Percentiles rank a stretch among this genome's conserved stretches.
phyloP scores from a whole-genome alignment of 2,113 vertebrate species.

The Parus major region DNA sequence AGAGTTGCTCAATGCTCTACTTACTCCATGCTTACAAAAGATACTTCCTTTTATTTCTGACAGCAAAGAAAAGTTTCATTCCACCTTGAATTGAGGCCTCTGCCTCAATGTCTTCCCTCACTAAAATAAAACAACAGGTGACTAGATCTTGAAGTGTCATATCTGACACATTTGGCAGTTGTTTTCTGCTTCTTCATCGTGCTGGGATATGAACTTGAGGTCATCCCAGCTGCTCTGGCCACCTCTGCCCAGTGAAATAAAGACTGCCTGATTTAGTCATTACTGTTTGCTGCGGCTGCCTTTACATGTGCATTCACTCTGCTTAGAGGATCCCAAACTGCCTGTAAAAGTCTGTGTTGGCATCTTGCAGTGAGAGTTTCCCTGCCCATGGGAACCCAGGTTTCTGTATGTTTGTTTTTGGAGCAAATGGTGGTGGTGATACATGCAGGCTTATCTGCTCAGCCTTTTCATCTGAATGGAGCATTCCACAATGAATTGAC shows the following conservation, averaged over 20 bases:
- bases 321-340: not conserved
- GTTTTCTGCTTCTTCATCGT: not conserved
- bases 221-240: not conserved
- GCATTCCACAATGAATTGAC: not conserved
- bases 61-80: not conserved
- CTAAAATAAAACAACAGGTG: not conserved
- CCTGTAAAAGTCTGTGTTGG: not conserved
- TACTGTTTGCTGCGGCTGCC: not conserved
- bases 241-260: not conserved
- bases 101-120: not conserved
- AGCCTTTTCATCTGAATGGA: constrained; percentile 1
- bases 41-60: not conserved
- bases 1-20: not conserved
- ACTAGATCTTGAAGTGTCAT: not conserved
- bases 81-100: not conserved
- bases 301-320: not conserved
- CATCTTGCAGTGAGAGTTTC: not conserved
- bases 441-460: not conserved
- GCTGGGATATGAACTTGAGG: not conserved
- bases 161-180: not conserved
- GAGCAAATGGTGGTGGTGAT: not conserved
- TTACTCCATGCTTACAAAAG: not conserved
- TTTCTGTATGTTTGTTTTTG: not conserved
- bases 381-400: not conserved
- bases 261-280: not conserved